Conservation (phyloP, 2,113 vertebrate species). For the Mastomys coucha region DNA sequence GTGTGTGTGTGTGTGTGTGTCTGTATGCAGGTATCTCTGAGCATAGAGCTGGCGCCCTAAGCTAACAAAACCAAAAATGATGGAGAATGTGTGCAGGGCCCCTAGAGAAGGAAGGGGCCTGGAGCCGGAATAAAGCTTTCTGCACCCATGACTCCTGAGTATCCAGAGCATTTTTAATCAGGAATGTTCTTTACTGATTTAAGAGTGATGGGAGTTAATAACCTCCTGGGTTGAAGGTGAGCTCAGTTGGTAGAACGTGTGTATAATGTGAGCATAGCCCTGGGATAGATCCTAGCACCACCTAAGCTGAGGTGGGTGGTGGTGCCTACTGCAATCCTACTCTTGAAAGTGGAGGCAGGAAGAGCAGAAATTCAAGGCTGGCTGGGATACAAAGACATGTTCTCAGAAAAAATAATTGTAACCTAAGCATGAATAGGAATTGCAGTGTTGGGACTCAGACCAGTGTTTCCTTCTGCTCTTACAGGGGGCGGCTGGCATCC, state of each 20-base stretch:
- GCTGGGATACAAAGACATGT: not conserved
- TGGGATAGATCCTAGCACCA: not conserved
- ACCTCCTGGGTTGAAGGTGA: too few relatives aligned
- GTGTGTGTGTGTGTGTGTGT: not conserved
- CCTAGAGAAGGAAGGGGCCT: not conserved
- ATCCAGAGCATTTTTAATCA: not conserved
- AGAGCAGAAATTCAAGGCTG: not conserved
- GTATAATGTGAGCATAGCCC: not conserved
- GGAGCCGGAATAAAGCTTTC: not conserved
- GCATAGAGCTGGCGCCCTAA: not conserved
- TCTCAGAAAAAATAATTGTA: not conserved
- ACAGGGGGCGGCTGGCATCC: conserved; percentile 96
- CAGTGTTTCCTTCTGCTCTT: not conserved
- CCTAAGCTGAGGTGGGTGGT: too few relatives aligned
- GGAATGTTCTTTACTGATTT: conserved; percentile 24
- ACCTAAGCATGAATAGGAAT: not conserved
- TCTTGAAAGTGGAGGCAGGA: not conserved
- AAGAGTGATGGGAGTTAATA: conserved; percentile 42
- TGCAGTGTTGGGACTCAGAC: not conserved
- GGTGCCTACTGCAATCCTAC: not conserved
- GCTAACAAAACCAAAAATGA: not conserved
- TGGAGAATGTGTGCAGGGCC: not conserved
- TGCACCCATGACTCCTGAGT: not conserved
- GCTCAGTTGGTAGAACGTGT: not conserved
- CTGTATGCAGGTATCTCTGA: not conserved